These are phyloP conservation scores for Drosophila pseudotakahashii DNA, from an alignment of 2,888 invertebrate species.

Conservation along the genomic window DNA sequence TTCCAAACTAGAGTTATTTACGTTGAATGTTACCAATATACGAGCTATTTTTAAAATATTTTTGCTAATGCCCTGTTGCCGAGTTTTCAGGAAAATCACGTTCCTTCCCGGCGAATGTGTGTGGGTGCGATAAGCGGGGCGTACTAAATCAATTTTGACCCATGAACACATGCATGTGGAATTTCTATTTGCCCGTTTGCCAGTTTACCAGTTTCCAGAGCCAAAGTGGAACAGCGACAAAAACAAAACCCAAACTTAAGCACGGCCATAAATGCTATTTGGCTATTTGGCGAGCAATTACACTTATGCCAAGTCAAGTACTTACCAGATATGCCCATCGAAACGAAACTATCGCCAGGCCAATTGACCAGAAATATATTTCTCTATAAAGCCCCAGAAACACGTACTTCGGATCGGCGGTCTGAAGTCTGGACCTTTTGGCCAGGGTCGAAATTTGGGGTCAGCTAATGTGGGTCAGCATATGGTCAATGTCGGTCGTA, in stretches of 20 bases:
- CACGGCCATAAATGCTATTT: conserved; percentile 47
- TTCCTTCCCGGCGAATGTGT: conserved; percentile 12
- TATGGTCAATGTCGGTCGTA: conserved; percentile 38
- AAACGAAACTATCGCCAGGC: conserved; percentile 19
- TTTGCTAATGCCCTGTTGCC: not conserved
- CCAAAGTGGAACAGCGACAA: conserved; percentile 24
- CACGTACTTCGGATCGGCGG: conserved; percentile 15
- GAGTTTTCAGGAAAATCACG: conserved; percentile 37
- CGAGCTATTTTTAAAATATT: not conserved
- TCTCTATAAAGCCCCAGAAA: not conserved
- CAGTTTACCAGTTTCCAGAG: conserved; percentile 12
- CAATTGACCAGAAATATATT: conserved; percentile 8
- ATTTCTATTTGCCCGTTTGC: conserved; percentile 46
- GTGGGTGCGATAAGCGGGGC: conserved; percentile 28
- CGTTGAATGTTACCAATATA: conserved; percentile 1
- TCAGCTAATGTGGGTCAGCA: conserved; percentile 41
- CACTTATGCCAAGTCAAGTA: conserved; percentile 32
- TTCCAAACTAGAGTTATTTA: not conserved
- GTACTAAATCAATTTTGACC: conserved; percentile 48
- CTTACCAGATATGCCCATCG: conserved; percentile 31
- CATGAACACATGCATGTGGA: conserved; percentile 63
- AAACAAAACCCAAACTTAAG: conserved; percentile 44
- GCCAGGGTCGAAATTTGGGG: conserved; percentile 25
- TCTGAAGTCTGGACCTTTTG: not conserved
- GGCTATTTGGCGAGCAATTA: conserved; percentile 31